Conservation (phyloP, 2,113 vertebrate species). For the Dryoscopus gambensis region DNA sequence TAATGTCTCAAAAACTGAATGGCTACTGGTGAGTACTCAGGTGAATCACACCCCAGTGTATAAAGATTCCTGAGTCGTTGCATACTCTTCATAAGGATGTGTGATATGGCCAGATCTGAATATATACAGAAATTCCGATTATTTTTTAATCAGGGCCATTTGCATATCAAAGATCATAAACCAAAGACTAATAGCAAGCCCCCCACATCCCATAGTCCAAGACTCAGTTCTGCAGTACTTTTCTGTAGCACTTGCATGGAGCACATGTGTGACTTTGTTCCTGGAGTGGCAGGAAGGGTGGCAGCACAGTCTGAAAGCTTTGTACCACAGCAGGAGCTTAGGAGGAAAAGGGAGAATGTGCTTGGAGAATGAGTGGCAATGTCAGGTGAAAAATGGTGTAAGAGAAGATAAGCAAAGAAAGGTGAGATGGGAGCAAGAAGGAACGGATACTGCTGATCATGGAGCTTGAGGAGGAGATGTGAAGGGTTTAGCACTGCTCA, state of each 20-base stretch:
- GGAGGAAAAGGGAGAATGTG: not conserved
- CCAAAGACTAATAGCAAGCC: not conserved
- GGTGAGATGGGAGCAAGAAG: not conserved
- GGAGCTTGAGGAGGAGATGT: not conserved
- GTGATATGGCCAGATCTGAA: not conserved
- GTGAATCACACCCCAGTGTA: not conserved
- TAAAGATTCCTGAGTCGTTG: not conserved
- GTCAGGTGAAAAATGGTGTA: not conserved
- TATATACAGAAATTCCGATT: not conserved
- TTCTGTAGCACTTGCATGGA: not conserved
- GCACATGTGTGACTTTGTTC: not conserved
- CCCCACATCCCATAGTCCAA: not conserved
- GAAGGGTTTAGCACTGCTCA: not conserved
- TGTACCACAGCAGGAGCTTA: not conserved
- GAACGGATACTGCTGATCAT: not conserved
- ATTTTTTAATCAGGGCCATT: not conserved
- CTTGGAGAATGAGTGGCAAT: not conserved
- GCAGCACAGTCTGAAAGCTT: not conserved
- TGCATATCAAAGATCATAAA: not conserved
- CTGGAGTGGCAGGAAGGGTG: not conserved
- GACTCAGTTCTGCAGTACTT: not conserved
- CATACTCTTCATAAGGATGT: not conserved
- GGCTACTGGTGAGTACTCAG: not conserved
- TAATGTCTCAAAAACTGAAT: not conserved
- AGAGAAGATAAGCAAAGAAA: not conserved